Percentiles rank a stretch among this genome's conserved stretches.
Evolutionary conservation across 2,888 invertebrate genomes (phyloP).

Genomic region (Oscheius sp.): DNA sequence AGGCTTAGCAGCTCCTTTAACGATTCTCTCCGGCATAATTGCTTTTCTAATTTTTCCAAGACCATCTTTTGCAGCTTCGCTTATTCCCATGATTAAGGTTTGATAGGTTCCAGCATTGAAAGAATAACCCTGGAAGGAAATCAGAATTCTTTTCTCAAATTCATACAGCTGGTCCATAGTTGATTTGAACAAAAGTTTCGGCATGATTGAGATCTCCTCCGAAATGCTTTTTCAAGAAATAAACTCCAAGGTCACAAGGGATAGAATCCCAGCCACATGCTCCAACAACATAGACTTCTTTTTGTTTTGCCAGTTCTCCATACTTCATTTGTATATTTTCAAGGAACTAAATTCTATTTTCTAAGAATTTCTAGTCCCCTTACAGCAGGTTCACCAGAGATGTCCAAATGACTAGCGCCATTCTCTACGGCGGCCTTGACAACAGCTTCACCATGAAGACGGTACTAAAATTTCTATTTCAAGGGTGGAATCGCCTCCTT

Average conservation of each 20-base stretch:
- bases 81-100: slow-evolving; percentile 82
- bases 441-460: slow-evolving; percentile 86
- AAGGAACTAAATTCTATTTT: slow-evolving; percentile 76
- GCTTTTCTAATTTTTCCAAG: slow-evolving; percentile 59
- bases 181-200: slow-evolving; percentile 67
- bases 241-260: slow-evolving; percentile 85
- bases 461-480: slow-evolving; percentile 72
- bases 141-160: not conserved
- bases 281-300: slow-evolving; percentile 81
- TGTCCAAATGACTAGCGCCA: slow-evolving; percentile 87
- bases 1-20: slow-evolving; percentile 37
- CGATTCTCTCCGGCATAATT: slow-evolving; percentile 63
- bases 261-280: slow-evolving; percentile 79
- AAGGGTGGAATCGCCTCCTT: not conserved
- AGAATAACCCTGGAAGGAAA: slow-evolving; percentile 72
- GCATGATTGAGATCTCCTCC: slow-evolving; percentile 73
- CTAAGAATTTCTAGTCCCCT: not conserved
- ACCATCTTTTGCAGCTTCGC: slow-evolving; percentile 57
- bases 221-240: slow-evolving; percentile 83
- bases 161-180: slow-evolving; percentile 63
- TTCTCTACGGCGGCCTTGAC: slow-evolving; percentile 86
- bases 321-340: slow-evolving; percentile 86
- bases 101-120: slow-evolving; percentile 89
- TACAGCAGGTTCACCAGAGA: slow-evolving; percentile 85
- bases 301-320: slow-evolving; percentile 74